Conservation (phyloP, 2,113 vertebrate genomes). For the Tetraodon nigroviridis region DNA sequence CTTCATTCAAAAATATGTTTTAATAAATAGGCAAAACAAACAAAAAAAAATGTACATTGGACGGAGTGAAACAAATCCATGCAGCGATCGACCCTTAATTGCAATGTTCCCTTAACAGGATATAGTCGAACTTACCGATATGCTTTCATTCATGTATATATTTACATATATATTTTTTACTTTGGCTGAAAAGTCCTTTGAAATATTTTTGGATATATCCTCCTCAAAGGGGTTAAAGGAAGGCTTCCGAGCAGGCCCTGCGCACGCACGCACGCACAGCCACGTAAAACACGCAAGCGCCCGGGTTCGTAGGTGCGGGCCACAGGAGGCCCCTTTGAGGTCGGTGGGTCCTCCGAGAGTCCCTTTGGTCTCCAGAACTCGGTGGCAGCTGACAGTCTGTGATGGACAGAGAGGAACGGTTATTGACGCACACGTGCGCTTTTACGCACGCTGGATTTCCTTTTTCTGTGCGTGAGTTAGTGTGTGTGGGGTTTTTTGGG, state of each 20-base stretch:
- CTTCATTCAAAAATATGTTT: slow-evolving; percentile 79
- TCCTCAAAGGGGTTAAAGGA: slow-evolving; percentile 28
- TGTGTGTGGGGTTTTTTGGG: too few species aligned
- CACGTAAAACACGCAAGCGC: slow-evolving; percentile 15
- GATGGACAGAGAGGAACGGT: slow-evolving; percentile 9
- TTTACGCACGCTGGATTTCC: too few species aligned
- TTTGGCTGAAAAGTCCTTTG: slow-evolving; percentile 66
- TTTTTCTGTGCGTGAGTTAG: not conserved
- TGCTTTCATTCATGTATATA: slow-evolving; percentile 51
- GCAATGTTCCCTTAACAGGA: slow-evolving; percentile 72
- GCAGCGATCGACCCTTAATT: slow-evolving; percentile 68
- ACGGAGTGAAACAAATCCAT: slow-evolving; percentile 70
- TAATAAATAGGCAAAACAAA: slow-evolving; percentile 90
- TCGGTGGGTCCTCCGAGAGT: slow-evolving; percentile 70
- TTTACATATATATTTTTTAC: slow-evolving; percentile 45
- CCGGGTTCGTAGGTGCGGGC: slow-evolving; percentile 52
- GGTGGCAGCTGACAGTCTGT: slow-evolving; percentile 76
- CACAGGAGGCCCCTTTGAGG: slow-evolving; percentile 63
- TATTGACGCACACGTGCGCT: too few species aligned
- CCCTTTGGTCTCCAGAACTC: slow-evolving; percentile 66
- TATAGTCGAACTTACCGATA: slow-evolving; percentile 63
- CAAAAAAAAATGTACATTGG: slow-evolving; percentile 82
- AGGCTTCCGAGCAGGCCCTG: slow-evolving; percentile 26
- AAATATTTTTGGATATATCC: slow-evolving; percentile 36
- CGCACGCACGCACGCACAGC: slow-evolving; percentile 27